Percentiles rank a stretch among this genome's conserved stretches.
phyloP scores from a whole-genome alignment of 2,888 invertebrate species.

The Hartigia nigra region DNA sequence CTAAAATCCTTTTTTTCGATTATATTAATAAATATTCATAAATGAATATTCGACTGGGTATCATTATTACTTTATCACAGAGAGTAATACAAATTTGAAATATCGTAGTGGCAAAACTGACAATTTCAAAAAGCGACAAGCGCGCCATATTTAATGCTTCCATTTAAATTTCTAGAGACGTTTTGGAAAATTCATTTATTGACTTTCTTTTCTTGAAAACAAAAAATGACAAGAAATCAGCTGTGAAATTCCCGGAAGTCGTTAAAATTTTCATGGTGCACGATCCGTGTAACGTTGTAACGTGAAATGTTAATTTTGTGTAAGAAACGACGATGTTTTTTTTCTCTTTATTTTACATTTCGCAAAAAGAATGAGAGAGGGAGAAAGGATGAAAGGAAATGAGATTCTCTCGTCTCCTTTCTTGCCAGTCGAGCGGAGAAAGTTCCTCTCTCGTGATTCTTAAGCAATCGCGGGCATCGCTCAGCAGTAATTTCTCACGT shows the following conservation, averaged over 20 bases:
- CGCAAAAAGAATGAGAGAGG: background rate
- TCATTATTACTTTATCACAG: background rate
- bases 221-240: background rate
- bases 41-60: background rate
- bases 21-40: background rate
- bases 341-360: background rate
- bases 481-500: conserved; percentile 41
- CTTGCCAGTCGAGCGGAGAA: conserved; percentile 31
- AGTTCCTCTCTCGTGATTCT: conserved; percentile 31
- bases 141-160: background rate
- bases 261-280: background rate
- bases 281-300: background rate
- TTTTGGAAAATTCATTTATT: too few relatives aligned
- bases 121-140: background rate
- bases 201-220: background rate
- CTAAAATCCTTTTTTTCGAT: background rate
- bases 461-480: conserved; percentile 32
- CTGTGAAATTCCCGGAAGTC: background rate
- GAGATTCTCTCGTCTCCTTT: background rate
- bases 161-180: too few relatives aligned
- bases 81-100: background rate
- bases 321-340: background rate
- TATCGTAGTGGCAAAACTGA: background rate
- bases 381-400: conserved; percentile 12
- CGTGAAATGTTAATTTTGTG: background rate